Evolutionary conservation across 2,797 vertebrate species (phyloP).

Genomic region (Pangasius mekongensis): DNA sequence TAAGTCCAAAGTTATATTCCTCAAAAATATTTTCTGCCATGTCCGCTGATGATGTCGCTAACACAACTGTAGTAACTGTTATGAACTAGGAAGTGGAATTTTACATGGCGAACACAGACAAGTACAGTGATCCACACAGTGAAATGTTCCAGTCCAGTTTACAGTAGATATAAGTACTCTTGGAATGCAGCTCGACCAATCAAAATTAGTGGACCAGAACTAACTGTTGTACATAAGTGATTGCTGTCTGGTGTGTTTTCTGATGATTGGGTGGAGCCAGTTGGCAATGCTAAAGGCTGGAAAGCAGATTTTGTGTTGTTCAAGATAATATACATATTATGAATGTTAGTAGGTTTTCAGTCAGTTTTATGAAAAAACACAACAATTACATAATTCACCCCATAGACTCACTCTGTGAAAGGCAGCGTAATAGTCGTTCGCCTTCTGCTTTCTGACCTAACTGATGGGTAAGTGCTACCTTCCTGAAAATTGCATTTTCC

Average conservation of each 20-base stretch:
- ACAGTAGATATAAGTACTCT: not conserved
- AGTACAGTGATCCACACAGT: not conserved
- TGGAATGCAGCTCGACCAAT: not conserved
- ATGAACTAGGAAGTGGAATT: not conserved
- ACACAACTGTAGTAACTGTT: not conserved
- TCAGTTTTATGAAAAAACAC: not conserved
- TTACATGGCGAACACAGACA: not conserved
- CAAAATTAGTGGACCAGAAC: not conserved
- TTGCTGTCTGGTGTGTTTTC: not conserved
- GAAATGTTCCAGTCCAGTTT: not conserved
- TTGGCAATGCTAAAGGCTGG: not conserved
- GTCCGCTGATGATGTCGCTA: not conserved
- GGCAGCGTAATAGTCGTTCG: constrained; percentile 48
- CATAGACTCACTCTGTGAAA: constrained; percentile 2
- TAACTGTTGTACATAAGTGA: not conserved
- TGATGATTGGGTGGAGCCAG: not conserved
- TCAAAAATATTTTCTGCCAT: not conserved
- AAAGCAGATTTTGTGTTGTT: not conserved
- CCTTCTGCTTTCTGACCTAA: constrained; percentile 25
- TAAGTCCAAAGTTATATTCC: too few relatives aligned
- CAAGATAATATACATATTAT: not conserved
- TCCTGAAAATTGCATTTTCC: constrained; percentile 69
- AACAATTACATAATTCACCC: not conserved
- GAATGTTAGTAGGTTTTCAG: not conserved
- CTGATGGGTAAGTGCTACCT: constrained; percentile 66